Conservation (phyloP, 2,888 invertebrate genomes). For the Sphecodes monilicornis region DNA sequence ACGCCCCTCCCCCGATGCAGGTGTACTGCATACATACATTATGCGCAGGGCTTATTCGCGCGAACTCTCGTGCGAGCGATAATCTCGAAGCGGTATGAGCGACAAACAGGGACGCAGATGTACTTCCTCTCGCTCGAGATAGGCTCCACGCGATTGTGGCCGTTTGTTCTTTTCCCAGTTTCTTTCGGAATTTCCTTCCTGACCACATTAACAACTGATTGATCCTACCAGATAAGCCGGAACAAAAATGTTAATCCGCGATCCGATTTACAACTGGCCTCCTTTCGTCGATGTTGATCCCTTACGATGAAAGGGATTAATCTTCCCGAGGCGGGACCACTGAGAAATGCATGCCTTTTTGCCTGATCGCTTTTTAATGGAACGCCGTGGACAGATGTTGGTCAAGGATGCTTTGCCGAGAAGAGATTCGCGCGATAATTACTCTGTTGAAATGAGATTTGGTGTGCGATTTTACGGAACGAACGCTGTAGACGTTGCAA, state of each 20-base stretch:
- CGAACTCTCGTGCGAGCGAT: constrained; percentile 51
- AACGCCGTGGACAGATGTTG: background rate
- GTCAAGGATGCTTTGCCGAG: background rate
- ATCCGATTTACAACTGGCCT: constrained; percentile 5
- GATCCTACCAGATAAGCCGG: constrained; percentile 15
- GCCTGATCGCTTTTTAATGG: constrained; percentile 45
- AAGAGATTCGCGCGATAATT: background rate
- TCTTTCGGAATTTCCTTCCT: constrained; percentile 19
- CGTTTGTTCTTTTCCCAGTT: constrained; percentile 34
- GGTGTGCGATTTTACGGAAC: background rate
- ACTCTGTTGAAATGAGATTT: background rate
- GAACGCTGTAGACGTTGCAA: background rate
- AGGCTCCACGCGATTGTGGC: constrained; percentile 26
- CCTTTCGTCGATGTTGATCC: background rate
- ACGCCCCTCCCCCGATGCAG: constrained; percentile 22
- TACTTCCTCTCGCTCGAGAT: constrained; percentile 32
- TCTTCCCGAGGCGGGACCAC: constrained; percentile 21
- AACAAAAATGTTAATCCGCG: constrained; percentile 11
- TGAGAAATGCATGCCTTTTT: constrained; percentile 33
- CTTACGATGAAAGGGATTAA: constrained; percentile 19
- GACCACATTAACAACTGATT: constrained; percentile 20
- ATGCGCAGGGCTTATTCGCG: constrained; percentile 36
- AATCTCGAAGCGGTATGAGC: constrained; percentile 55
- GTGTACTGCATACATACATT: constrained; percentile 42
- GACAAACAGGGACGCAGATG: constrained; percentile 59